These are phyloP conservation scores for Dicentrarchus labrax DNA, from an alignment of 2,113 vertebrate species.

Conservation along the genomic window DNA sequence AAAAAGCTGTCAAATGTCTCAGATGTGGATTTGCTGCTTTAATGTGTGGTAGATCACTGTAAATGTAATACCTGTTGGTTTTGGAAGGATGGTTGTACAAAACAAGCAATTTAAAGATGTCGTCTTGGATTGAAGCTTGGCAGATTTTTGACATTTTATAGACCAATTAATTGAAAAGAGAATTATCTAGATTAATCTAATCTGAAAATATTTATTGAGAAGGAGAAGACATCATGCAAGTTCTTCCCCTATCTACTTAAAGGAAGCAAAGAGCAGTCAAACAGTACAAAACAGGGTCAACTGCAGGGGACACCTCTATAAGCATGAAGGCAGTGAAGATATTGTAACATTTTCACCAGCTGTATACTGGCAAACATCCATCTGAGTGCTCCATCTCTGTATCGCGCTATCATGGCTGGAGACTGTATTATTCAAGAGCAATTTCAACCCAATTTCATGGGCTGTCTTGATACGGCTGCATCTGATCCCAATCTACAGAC, in stretches of 20 bases:
- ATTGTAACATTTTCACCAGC: constrained; percentile 32
- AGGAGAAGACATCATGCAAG: constrained; percentile 22
- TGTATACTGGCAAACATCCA: constrained; percentile 27
- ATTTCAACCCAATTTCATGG: constrained; percentile 68
- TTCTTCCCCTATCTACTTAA: constrained; percentile 30
- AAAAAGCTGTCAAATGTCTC: neutral
- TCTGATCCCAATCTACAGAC: constrained; percentile 59
- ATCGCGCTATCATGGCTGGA: constrained; percentile 37
- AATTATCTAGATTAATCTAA: too few relatives aligned
- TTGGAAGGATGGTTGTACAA: neutral
- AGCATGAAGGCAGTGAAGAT: constrained; percentile 14
- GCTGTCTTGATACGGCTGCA: constrained; percentile 51
- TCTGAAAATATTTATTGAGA: neutral
- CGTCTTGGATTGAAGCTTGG: too few relatives aligned
- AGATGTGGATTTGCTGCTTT: neutral
- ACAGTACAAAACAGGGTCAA: neutral
- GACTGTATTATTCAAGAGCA: constrained; percentile 65
- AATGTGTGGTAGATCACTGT: neutral
- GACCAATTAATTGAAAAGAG: neutral
- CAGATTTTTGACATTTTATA: neutral
- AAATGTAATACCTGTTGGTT: neutral
- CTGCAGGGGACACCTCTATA: neutral
- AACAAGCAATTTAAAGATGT: too few relatives aligned
- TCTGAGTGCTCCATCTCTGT: constrained; percentile 44
- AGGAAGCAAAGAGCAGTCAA: constrained; percentile 14